Base-by-base conservation (phyloP, 1,140 invertebrate genomes). In the Aphidius gifuensis region DNA sequence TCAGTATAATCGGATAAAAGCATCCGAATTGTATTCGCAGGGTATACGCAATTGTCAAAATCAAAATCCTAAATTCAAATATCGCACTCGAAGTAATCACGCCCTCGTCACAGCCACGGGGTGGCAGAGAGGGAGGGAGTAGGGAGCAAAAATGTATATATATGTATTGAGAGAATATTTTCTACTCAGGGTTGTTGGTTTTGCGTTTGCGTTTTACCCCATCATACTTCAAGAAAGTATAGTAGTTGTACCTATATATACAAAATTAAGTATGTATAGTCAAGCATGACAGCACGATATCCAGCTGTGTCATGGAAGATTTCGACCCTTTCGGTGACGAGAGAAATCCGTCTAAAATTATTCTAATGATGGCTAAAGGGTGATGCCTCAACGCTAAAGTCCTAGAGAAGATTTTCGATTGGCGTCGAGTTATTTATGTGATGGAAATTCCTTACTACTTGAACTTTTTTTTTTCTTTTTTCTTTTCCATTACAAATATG, bases 51-150 rank as follows among this genome's bases (percentile, higher is more conserved):
- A 67, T 69, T 68, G 67, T 64, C 60, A 60, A 68, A 71, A 69
- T 69, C 64, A 69, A 69, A 69, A 72, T 71, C 68, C 67, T 64
- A 71, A 71, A 72, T 72, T 71, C 71, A 72, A 72, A 72, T 70
- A 70, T 69, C 66, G 66, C 69, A 70, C 71, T 72, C 58, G 66
- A 68, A 67, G 63, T 69, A 65, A 68, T 68, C 64, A 61, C 58
- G 53, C 44, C 62, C 38, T 45, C 49, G 62, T 38, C 61, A 11
- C 16, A 9, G 3, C 6, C 8, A 6, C 6, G 9, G 16, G n/a
- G 16, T 16, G 16, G 16, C 16, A 1, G 16, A 16, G 16, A 16
- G 61, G 47, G 47, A 46, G 38, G 9, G 32, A 9, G 40, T 53
- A 60, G 21, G 39, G 48, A 6, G 58, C 7, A 42, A 44, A 42